A percentile compares a stretch with the other conserved stretches of the same genome.
Conservation (phyloP, 1,140 invertebrate genomes). For the Euwallacea fornicatus region DNA sequence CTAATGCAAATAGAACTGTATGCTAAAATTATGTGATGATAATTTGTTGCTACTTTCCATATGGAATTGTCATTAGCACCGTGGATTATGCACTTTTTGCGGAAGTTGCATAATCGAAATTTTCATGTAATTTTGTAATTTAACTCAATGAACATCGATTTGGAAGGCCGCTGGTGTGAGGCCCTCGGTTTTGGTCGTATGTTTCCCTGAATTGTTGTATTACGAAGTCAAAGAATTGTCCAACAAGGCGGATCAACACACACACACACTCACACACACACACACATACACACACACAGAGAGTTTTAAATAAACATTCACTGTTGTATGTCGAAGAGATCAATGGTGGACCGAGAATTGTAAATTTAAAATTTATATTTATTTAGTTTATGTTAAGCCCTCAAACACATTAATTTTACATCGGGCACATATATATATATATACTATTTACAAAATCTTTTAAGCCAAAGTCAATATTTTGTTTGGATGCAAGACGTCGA, state of each 20-base stretch:
- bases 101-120: too few relatives aligned
- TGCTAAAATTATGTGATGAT: slow-evolving; percentile 19
- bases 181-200: too few relatives aligned
- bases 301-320: too few relatives aligned
- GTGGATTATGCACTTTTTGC: neutral
- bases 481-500: slow-evolving; percentile 14
- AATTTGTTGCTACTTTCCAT: slow-evolving; percentile 20
- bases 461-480: slow-evolving; percentile 34
- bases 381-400: slow-evolving; percentile 22
- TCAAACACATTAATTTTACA: slow-evolving; percentile 27
- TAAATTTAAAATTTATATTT: slow-evolving; percentile 3
- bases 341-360: neutral
- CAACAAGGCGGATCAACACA: too few relatives aligned
- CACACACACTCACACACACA: too few relatives aligned
- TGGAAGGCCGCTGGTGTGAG: too few relatives aligned
- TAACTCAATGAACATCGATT: too few relatives aligned
- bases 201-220: too few relatives aligned
- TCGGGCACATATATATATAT: neutral
- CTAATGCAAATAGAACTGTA: slow-evolving; percentile 23
- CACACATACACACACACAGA: too few relatives aligned
- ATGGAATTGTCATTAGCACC: neutral
- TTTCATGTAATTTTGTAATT: too few relatives aligned
- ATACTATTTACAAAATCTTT: slow-evolving; percentile 26
- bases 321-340: too few relatives aligned
- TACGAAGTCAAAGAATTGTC: too few relatives aligned